Evolutionary conservation across 1,140 invertebrate species (phyloP).

Genomic region (Heliothis virescens): DNA sequence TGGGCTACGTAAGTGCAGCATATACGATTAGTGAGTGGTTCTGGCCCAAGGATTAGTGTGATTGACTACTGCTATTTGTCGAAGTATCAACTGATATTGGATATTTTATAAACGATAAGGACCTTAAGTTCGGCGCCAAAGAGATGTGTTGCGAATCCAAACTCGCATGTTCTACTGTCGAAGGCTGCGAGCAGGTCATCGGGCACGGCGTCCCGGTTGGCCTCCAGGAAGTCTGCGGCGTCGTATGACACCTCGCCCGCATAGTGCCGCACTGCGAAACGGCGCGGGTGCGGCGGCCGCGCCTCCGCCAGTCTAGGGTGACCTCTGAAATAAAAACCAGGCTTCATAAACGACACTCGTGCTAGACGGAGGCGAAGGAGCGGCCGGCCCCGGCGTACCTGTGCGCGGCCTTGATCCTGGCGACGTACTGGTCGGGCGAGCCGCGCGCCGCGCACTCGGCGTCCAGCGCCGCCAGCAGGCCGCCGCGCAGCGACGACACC

Average conservation of each 20-base stretch:
- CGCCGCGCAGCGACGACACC: conserved; percentile 96
- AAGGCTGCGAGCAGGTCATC: conserved; percentile 97
- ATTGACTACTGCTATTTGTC: neutral
- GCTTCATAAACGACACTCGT: too few relatives aligned
- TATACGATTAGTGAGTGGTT: too few relatives aligned
- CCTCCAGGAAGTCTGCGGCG: conserved; percentile 95
- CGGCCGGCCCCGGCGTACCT: conserved; percentile 74
- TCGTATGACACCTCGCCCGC: conserved; percentile 96
- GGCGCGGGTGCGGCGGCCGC: conserved; percentile 91
- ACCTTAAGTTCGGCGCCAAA: conserved; percentile 96
- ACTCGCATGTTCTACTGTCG: conserved; percentile 96
- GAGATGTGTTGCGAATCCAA: conserved; percentile 97
- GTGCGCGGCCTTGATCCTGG: conserved; percentile 95
- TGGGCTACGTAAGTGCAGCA: too few relatives aligned
- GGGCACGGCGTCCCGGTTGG: conserved; percentile 96
- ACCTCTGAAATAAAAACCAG: conserved; percentile 64
- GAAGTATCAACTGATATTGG: too few relatives aligned
- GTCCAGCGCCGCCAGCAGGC: conserved; percentile 96
- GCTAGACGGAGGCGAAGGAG: too few relatives aligned
- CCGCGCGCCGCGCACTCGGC: conserved; percentile 96
- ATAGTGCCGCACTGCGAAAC: conserved; percentile 97
- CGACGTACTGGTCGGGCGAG: conserved; percentile 95
- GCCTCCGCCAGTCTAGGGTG: conserved; percentile 90
- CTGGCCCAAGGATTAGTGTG: too few relatives aligned
- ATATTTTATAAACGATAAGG: too few relatives aligned